These are phyloP conservation scores for Silurus aristotelis DNA, from an alignment of 2,797 vertebrate species.

Conservation along the genomic window DNA sequence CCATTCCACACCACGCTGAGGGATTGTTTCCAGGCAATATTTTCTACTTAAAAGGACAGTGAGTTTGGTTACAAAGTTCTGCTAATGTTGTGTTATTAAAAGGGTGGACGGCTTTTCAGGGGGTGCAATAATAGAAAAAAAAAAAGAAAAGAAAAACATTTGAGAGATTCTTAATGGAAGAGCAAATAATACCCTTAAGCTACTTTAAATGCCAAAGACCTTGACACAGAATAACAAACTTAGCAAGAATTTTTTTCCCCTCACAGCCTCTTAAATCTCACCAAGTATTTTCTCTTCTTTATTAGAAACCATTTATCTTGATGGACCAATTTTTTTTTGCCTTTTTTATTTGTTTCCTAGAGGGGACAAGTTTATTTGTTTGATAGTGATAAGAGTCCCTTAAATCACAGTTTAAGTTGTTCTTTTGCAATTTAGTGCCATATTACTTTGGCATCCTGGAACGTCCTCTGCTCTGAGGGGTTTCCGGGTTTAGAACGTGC, in stretches of 20 bases:
- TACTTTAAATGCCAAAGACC: constrained; percentile 61
- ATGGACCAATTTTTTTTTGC: constrained; percentile 46
- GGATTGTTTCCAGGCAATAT: constrained; percentile 17
- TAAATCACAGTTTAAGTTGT: constrained; percentile 61
- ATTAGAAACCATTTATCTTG: constrained; percentile 63
- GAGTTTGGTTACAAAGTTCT: constrained; percentile 31
- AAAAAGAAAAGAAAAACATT: constrained; percentile 46
- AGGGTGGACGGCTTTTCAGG: constrained; percentile 23
- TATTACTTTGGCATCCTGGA: constrained; percentile 56
- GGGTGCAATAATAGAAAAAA: constrained; percentile 42
- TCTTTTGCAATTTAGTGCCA: constrained; percentile 54
- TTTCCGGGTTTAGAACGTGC: constrained; percentile 52
- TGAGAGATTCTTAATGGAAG: constrained; percentile 57
- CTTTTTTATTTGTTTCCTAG: constrained; percentile 57
- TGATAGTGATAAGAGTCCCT: constrained; percentile 59
- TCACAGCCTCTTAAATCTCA: constrained; percentile 47
- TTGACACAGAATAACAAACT: constrained; percentile 49
- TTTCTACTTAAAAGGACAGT: constrained; percentile 31
- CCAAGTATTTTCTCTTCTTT: constrained; percentile 57
- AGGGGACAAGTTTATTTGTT: constrained; percentile 61
- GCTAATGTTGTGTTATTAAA: constrained; percentile 48
- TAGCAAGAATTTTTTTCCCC: constrained; percentile 33
- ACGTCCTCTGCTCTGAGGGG: constrained; percentile 52
- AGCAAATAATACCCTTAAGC: constrained; percentile 61
- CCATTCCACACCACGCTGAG: constrained; percentile 1